These are phyloP conservation scores for Ondatra zibethicus DNA, from an alignment of 2,113 vertebrate species.

Conservation along the genomic window DNA sequence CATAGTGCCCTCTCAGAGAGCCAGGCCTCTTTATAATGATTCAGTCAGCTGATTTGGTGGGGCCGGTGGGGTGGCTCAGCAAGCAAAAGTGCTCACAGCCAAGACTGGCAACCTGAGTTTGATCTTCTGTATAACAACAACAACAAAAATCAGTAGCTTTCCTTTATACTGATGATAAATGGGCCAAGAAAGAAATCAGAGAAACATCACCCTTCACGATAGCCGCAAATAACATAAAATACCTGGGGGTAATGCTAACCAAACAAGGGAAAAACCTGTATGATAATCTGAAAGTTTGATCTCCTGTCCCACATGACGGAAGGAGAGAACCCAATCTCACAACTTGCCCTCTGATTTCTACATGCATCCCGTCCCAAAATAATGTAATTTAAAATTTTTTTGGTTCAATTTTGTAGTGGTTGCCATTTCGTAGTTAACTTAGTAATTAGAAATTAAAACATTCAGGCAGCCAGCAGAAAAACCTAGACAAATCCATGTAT, in stretches of 20 bases:
- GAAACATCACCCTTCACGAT: too few species aligned
- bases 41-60: not conserved
- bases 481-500: not conserved
- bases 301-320: too few species aligned
- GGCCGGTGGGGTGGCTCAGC: too few species aligned
- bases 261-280: too few species aligned
- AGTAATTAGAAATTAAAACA: slow-evolving; percentile 22
- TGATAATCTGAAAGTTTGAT: not conserved
- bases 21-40: not conserved
- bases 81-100: not conserved
- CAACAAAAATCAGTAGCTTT: too few species aligned
- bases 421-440: not conserved
- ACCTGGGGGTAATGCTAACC: too few species aligned
- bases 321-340: not conserved
- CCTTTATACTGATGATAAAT: too few species aligned
- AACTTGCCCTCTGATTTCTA: not conserved
- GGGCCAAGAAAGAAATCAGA: too few species aligned
- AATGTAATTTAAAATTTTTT: not conserved
- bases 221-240: too few species aligned
- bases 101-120: not conserved
- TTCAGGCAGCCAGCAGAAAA: not conserved
- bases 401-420: not conserved
- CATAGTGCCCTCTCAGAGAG: not conserved
- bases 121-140: not conserved
- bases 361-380: not conserved